Evolutionary conservation across 2,113 vertebrate genomes (phyloP).

Genomic region (Progne subis): DNA sequence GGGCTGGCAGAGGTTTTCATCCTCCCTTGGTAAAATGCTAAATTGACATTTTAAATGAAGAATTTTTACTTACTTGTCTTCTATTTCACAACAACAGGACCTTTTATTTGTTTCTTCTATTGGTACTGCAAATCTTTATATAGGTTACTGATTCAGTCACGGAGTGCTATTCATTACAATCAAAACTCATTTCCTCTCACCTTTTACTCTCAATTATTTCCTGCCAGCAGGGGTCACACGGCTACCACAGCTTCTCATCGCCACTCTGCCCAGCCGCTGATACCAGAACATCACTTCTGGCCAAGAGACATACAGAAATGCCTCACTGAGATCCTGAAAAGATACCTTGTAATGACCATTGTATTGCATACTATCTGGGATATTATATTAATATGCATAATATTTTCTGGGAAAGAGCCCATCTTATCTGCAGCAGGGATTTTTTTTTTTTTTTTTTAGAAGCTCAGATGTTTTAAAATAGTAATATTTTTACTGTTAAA

Average conservation of each 20-base stretch:
- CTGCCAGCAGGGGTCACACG: conserved; percentile 26
- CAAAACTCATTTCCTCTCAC: not conserved
- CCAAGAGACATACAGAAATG: not conserved
- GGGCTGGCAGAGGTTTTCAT: not conserved
- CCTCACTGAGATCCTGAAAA: not conserved
- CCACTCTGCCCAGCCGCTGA: accelerated
- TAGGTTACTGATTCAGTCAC: not conserved
- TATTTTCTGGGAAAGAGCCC: not conserved
- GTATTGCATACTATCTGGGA: not conserved
- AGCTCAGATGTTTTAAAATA: not conserved
- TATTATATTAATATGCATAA: not conserved
- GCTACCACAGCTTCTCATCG: not conserved
- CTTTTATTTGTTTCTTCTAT: not conserved
- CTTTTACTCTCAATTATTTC: not conserved
- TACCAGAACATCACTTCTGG: not conserved
- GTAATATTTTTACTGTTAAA: not conserved
- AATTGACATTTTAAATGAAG: not conserved
- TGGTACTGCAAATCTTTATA: not conserved
- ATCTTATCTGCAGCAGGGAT: not conserved
- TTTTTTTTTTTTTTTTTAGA: not conserved
- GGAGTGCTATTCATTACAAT: not conserved
- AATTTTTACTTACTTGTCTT: not conserved
- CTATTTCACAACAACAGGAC: accelerated
- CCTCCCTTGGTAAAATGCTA: not conserved
- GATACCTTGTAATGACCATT: not conserved